Evolutionary conservation across 2,888 invertebrate genomes (phyloP).

Genomic region (Hipparchia sbordonii): DNA sequence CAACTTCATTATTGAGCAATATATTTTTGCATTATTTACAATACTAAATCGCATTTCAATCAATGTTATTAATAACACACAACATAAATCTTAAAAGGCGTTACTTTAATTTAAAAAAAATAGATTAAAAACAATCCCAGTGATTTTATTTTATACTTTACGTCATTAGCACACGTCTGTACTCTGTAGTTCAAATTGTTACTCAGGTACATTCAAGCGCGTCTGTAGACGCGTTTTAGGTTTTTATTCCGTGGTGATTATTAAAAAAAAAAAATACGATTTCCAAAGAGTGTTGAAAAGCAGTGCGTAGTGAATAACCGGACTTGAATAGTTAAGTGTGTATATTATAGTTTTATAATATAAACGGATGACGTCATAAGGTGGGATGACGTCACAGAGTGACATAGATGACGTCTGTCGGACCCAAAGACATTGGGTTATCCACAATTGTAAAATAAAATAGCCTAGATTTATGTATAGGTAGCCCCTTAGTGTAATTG

Average conservation of each 20-base stretch:
- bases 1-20: neutral
- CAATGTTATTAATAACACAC: neutral
- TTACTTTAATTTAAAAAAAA: slow-evolving; percentile 18
- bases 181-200: slow-evolving; percentile 19
- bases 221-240: slow-evolving; percentile 21
- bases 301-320: slow-evolving; percentile 65
- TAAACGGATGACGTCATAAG: slow-evolving; percentile 7
- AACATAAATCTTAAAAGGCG: slow-evolving; percentile 9
- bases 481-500: slow-evolving; percentile 52
- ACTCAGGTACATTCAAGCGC: slow-evolving; percentile 23
- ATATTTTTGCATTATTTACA: neutral
- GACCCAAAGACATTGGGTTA: slow-evolving; percentile 44
- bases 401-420: slow-evolving; percentile 25
- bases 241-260: slow-evolving; percentile 28
- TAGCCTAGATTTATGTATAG: slow-evolving; percentile 63
- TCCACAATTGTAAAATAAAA: slow-evolving; percentile 67
- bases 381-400: slow-evolving; percentile 19
- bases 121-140: slow-evolving; percentile 19
- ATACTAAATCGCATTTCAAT: neutral
- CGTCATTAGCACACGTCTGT: slow-evolving; percentile 7
- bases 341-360: slow-evolving; percentile 53
- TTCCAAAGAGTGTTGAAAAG: slow-evolving; percentile 43
- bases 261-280: slow-evolving; percentile 10
- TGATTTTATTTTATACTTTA: slow-evolving; percentile 24
- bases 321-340: slow-evolving; percentile 54